Conservation (phyloP, 2,888 invertebrate species). For the Romanomermis culicivorax region DNA sequence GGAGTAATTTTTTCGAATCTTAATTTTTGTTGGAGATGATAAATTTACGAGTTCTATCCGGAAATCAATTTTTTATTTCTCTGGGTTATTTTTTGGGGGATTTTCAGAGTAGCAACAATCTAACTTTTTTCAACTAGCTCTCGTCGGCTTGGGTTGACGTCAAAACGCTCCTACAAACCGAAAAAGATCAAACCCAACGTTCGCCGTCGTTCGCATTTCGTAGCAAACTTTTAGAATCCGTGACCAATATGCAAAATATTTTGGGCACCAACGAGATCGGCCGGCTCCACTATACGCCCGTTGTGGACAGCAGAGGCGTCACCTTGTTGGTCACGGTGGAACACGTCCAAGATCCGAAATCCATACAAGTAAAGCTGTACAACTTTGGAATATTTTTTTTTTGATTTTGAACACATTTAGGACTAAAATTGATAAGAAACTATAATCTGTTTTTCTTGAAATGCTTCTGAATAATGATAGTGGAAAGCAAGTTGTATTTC, state of each 20-base stretch:
- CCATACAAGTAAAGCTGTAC: slow-evolving; percentile 35
- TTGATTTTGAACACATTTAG: too few species aligned
- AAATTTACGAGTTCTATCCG: too few species aligned
- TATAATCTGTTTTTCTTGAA: too few species aligned
- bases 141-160: slow-evolving; percentile 93
- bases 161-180: slow-evolving; percentile 54
- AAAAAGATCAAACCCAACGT: slow-evolving; percentile 40
- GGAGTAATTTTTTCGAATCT: too few species aligned
- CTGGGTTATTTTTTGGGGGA: too few species aligned
- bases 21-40: too few species aligned
- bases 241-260: slow-evolving; percentile 56
- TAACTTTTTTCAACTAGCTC: slow-evolving; percentile 37
- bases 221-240: slow-evolving; percentile 70
- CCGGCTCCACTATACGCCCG: slow-evolving; percentile 70
- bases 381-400: not conserved
- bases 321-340: slow-evolving; percentile 71
- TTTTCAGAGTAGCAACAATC: too few species aligned
- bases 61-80: too few species aligned
- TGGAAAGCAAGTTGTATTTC: too few species aligned
- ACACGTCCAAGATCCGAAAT: slow-evolving; percentile 54
- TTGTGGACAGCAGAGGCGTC: slow-evolving; percentile 65
- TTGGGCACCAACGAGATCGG: slow-evolving; percentile 72
- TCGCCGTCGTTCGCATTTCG: slow-evolving; percentile 70
- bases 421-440: too few species aligned
- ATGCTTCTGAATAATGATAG: too few species aligned